Evolutionary conservation across 1,140 invertebrate species (phyloP).

Genomic region (Wiebesia pumilae): DNA sequence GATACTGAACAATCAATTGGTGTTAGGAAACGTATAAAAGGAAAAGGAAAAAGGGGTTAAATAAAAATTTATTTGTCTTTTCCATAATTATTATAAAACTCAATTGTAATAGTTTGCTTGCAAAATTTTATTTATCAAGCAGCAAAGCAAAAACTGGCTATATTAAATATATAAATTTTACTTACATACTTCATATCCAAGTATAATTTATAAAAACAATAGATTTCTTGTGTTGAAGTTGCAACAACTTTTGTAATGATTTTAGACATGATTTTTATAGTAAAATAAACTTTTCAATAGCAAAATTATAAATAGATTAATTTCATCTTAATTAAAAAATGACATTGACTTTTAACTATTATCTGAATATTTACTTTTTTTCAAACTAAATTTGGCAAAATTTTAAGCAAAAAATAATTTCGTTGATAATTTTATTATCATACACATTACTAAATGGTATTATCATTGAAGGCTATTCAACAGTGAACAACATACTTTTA

Average conservation of each 20-base stretch:
- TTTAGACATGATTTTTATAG: constrained; percentile 19
- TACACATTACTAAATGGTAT: too few relatives aligned
- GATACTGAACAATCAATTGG: constrained; percentile 88
- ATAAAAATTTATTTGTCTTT: constrained; percentile 64
- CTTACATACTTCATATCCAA: constrained; percentile 54
- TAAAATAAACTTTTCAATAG: background rate
- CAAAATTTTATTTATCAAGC: constrained; percentile 55
- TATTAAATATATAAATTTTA: constrained; percentile 51
- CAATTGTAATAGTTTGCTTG: constrained; percentile 48
- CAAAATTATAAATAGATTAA: background rate
- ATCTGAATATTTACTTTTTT: too few relatives aligned
- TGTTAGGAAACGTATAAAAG: constrained; percentile 84
- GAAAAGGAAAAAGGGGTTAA: constrained; percentile 70
- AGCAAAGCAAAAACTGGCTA: constrained; percentile 54
- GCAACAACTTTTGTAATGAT: constrained; percentile 19
- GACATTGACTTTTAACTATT: too few relatives aligned
- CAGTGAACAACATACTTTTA: constrained; percentile 28
- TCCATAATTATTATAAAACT: constrained; percentile 58
- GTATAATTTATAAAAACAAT: constrained; percentile 51
- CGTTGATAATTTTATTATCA: too few relatives aligned
- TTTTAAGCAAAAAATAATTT: too few relatives aligned
- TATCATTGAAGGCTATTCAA: too few relatives aligned
- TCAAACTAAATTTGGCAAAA: too few relatives aligned
- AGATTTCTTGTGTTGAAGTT: constrained; percentile 28
- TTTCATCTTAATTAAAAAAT: background rate